Evolutionary conservation across 1,140 invertebrate species (phyloP).

Genomic region (Muscidifurax raptorellus): DNA sequence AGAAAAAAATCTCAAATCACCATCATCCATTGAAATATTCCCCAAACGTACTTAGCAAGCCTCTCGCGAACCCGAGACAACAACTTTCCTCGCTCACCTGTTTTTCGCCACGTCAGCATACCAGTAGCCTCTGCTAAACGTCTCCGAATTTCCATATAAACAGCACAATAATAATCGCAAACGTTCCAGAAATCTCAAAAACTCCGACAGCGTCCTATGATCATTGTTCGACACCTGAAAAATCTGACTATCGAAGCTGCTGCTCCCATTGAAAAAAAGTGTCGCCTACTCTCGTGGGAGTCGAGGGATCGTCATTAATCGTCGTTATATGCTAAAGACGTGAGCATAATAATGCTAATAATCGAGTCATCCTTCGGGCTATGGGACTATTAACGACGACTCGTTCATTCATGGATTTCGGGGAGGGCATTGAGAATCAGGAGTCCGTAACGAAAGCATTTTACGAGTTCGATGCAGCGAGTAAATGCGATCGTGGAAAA

Average conservation of each 20-base stretch:
- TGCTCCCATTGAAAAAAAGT: background rate
- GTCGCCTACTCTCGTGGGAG: background rate
- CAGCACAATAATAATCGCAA: background rate
- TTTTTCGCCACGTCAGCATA: background rate
- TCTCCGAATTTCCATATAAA: no score
- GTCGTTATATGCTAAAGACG: slow-evolving; percentile 24
- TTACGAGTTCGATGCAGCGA: background rate
- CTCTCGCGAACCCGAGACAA: no score
- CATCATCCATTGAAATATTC: no score
- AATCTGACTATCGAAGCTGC: slow-evolving; percentile 6
- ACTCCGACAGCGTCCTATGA: no score
- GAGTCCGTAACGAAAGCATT: background rate
- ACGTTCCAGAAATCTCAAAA: background rate
- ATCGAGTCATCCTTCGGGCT: slow-evolving; percentile 15
- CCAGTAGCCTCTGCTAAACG: background rate
- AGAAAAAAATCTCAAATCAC: no score
- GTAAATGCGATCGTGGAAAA: background rate
- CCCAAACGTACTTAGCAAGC: background rate
- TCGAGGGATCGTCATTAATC: slow-evolving; percentile 27
- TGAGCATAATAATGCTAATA: slow-evolving; percentile 4
- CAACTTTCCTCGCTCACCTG: background rate
- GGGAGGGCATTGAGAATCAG: background rate
- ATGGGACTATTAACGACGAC: background rate
- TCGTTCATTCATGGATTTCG: slow-evolving; percentile 15
- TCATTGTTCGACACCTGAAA: background rate